These are phyloP conservation scores for Hydrocynus forskahlii DNA, from an alignment of 2,797 vertebrate species.

Conservation along the genomic window DNA sequence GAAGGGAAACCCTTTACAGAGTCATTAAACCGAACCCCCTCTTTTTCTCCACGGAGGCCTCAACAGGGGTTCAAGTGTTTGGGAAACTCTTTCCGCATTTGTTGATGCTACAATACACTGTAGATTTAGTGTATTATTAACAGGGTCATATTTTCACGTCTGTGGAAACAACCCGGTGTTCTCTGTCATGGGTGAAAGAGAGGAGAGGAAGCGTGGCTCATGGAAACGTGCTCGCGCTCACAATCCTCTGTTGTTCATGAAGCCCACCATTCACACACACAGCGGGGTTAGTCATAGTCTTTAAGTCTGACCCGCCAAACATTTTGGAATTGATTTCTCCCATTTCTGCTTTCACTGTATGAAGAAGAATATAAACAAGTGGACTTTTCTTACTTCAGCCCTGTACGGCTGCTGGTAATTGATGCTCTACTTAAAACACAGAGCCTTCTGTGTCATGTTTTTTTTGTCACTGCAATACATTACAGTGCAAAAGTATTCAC, in stretches of 20 bases:
- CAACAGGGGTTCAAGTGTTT: slow-evolving; percentile 57
- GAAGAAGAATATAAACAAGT: slow-evolving; percentile 17
- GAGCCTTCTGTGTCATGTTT: neutral
- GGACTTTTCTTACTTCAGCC: neutral
- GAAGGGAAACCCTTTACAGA: slow-evolving; percentile 60
- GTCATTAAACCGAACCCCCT: slow-evolving; percentile 60
- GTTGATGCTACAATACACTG: slow-evolving; percentile 54
- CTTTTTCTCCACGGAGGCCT: slow-evolving; percentile 56
- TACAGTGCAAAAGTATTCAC: no score
- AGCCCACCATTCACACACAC: slow-evolving; percentile 43
- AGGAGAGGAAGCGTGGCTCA: slow-evolving; percentile 53
- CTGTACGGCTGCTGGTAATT: slow-evolving; percentile 8
- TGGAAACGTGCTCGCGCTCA: slow-evolving; percentile 50
- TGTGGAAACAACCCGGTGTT: slow-evolving; percentile 56
- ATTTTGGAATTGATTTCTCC: slow-evolving; percentile 17
- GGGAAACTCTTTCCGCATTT: slow-evolving; percentile 57
- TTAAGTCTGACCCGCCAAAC: slow-evolving; percentile 39
- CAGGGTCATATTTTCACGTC: slow-evolving; percentile 43
- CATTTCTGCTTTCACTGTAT: slow-evolving; percentile 37
- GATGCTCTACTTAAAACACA: slow-evolving; percentile 16
- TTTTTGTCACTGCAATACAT: neutral
- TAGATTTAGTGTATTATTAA: slow-evolving; percentile 51
- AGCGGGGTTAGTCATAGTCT: slow-evolving; percentile 45
- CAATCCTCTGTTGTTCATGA: slow-evolving; percentile 53
- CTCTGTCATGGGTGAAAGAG: slow-evolving; percentile 51